Base-by-base conservation (phyloP, 2,797 vertebrate species). In the Lepilemur septentrionalis region DNA sequence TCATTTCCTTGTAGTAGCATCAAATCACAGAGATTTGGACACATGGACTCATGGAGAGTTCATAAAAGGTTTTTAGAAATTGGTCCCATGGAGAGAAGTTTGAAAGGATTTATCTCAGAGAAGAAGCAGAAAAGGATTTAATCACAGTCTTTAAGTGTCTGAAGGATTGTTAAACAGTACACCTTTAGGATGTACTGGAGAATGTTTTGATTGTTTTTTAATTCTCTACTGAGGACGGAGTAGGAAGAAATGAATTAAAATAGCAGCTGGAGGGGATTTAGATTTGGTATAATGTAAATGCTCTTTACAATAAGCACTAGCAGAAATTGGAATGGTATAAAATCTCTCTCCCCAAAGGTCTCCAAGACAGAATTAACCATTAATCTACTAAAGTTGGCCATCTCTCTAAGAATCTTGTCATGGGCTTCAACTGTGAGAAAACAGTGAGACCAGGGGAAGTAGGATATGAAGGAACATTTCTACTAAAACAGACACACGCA, bases 241-340 rank as follows among this genome's bases (percentile, higher is more conserved):
- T 93, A 86, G 85, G 88, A 79, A 72, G 46, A 84, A 93, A 59
- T 94, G 76, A 86, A 61, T 94, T 94, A 72, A 80, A 69, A 65
- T 79, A 73, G 63, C 57, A 87, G 75, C 96, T 93, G 80, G 88
- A 95, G 43, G 52, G 69, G 38, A 46, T 93, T 87, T 80, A 38
- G 43, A 69, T 86, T 79, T 57, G 52, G 61, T 87, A 48, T 18
- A 52, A 52, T 52, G 28, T 32, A 93, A 89, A 87, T 48, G 48
- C 79, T 63, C 48, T 91, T 84, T 76, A 35, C 22, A 80, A 14
- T 81, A 72, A 46, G 32, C 5, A 12, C 65, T 70, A 2, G 5
- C 76, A 83, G 75, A 85, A 88, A 75, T 72, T 65, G 55, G 32
- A 55, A 75, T 80, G 41, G 76, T 78, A 30, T 83, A 70, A 87